These are phyloP conservation scores for Tortrix viridana DNA, from an alignment of 2,888 invertebrate genomes.

Conservation along the genomic window DNA sequence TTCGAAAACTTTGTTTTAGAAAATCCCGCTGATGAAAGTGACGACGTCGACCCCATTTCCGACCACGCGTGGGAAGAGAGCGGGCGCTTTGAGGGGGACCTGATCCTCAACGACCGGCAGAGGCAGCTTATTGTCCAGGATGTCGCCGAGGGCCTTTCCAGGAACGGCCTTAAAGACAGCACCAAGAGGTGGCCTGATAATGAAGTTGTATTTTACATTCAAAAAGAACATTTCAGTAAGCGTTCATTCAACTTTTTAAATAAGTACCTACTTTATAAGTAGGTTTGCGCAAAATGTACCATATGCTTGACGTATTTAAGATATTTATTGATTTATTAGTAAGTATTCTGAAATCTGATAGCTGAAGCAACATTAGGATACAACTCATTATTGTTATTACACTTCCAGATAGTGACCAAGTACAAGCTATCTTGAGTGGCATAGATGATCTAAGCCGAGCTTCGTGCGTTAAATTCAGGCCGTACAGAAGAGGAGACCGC, in stretches of 20 bases:
- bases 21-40: conserved; percentile 57
- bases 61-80: conserved; percentile 81
- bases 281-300: no score
- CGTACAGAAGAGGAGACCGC: conserved; percentile 71
- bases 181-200: conserved; percentile 79
- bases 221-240: conserved; percentile 77
- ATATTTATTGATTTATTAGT: neutral
- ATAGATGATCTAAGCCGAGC: conserved; percentile 75
- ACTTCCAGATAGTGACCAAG: conserved; percentile 68
- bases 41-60: conserved; percentile 63
- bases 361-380: no score
- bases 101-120: conserved; percentile 76
- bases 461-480: conserved; percentile 79
- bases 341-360: no score
- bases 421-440: conserved; percentile 73
- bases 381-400: no score
- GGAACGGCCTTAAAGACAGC: conserved; percentile 73
- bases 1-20: conserved; percentile 16
- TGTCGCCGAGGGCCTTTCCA: conserved; percentile 71
- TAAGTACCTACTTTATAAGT: neutral
- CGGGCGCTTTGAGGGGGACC: conserved; percentile 81
- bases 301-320: no score
- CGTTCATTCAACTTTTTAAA: conserved; percentile 38
- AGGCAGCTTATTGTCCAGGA: conserved; percentile 71
- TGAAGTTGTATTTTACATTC: conserved; percentile 75